phyloP scores from a whole-genome alignment of 2,797 vertebrate species.

The Scleropages formosus region DNA sequence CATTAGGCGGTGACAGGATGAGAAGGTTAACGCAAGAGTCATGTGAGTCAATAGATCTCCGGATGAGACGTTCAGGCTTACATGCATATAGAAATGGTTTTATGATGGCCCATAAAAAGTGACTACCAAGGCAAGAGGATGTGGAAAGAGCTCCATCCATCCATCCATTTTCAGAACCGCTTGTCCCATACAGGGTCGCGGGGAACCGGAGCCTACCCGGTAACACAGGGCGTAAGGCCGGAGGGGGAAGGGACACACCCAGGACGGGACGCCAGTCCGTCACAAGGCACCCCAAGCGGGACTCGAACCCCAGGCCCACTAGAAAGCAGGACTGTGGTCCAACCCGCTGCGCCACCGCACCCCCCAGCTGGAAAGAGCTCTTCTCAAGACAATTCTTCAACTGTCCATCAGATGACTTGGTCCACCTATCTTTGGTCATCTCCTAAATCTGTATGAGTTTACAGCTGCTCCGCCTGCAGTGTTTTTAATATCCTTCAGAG shows the following conservation, averaged over 20 bases:
- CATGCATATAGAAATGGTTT: not conserved
- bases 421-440: constrained; percentile 37
- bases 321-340: too few species aligned
- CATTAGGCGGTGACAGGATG: not conserved
- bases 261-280: too few species aligned
- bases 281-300: too few species aligned
- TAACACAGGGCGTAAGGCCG: too few species aligned
- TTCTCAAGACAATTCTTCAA: constrained; percentile 46
- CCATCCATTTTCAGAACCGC: too few species aligned
- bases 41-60: not conserved
- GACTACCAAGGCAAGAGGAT: constrained; percentile 29
- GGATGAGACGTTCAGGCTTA: not conserved
- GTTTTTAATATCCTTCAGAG: constrained; percentile 41
- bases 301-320: too few species aligned
- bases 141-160: constrained; percentile 36
- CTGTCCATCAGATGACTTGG: constrained; percentile 46
- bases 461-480: constrained; percentile 51
- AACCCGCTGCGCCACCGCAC: too few species aligned
- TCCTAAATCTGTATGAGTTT: constrained; percentile 52
- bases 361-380: too few species aligned
- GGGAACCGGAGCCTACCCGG: too few species aligned
- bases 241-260: too few species aligned
- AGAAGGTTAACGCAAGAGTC: not conserved
- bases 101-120: constrained; percentile 6
- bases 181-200: too few species aligned